These are phyloP conservation scores for Mugil cephalus DNA, from an alignment of 2,113 vertebrate genomes.

Conservation along the genomic window DNA sequence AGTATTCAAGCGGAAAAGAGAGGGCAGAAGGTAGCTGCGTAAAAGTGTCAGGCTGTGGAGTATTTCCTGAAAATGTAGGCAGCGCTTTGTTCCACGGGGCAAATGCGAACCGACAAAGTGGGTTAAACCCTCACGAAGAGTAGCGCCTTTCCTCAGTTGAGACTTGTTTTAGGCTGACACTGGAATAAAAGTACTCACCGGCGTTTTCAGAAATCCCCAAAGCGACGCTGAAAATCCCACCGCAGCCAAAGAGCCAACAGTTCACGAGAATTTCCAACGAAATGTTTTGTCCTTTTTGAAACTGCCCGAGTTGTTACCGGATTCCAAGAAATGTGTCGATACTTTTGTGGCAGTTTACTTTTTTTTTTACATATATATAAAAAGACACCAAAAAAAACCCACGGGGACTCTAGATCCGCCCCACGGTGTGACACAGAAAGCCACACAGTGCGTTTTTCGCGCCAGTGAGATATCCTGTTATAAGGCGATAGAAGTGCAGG, in stretches of 20 bases:
- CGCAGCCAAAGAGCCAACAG: conserved; percentile 13
- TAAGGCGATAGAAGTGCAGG: conserved; percentile 69
- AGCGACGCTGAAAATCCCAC: conserved; percentile 16
- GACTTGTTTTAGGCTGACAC: conserved; percentile 31
- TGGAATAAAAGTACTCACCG: conserved; percentile 67
- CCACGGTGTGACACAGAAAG: conserved; percentile 51
- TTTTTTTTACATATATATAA: conserved; percentile 6
- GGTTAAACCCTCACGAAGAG: not conserved
- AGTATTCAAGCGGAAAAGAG: too few relatives aligned
- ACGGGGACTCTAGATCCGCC: conserved; percentile 23
- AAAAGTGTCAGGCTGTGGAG: conserved; percentile 22
- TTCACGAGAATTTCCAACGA: not conserved
- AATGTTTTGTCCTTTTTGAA: not conserved
- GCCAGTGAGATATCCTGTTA: conserved; percentile 79
- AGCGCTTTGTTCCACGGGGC: conserved; percentile 65
- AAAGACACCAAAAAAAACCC: not conserved
- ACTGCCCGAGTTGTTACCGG: not conserved
- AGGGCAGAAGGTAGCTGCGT: not conserved
- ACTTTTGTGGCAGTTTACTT: not conserved
- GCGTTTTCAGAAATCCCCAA: conserved; percentile 2
- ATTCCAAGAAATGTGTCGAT: not conserved
- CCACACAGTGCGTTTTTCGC: conserved; percentile 81
- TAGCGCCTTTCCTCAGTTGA: not conserved
- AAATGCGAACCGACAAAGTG: conserved; percentile 8
- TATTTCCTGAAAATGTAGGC: conserved; percentile 49